Evolutionary conservation across 2,113 vertebrate species (phyloP).

Genomic region (Accipiter cooperii): DNA sequence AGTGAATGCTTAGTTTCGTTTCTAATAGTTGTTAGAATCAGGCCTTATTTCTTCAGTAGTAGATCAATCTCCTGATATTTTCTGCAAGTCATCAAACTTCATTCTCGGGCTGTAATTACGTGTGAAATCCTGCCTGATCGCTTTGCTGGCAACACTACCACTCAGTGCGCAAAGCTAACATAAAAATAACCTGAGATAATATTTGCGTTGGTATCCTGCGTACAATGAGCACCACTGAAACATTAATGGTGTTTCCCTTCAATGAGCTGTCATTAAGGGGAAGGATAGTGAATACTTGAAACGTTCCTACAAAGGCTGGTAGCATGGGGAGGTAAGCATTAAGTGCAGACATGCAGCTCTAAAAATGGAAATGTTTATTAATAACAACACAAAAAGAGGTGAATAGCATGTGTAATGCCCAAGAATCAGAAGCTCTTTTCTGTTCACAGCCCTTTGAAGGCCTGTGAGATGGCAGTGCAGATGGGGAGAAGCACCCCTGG

Average conservation of each 20-base stretch:
- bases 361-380: neutral
- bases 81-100: neutral
- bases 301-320: neutral
- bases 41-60: slow-evolving; percentile 18
- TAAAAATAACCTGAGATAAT: neutral
- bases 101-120: neutral
- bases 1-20: slow-evolving; percentile 11
- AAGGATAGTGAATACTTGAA: neutral
- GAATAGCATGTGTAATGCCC: neutral
- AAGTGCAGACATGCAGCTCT: neutral
- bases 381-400: neutral
- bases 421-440: neutral
- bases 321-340: neutral
- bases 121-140: neutral
- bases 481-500: neutral
- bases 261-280: neutral
- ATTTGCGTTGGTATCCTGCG: neutral
- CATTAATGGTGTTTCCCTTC: neutral
- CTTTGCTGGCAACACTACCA: neutral
- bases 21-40: slow-evolving; percentile 20
- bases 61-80: slow-evolving; percentile 31
- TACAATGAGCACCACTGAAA: neutral
- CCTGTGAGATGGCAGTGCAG: neutral
- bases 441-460: neutral
- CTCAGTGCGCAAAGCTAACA: neutral